A percentile compares a stretch with the other conserved stretches of the same genome.
phyloP scores from a whole-genome alignment of 1,140 invertebrate species.

The Leptoteleia sp. region DNA sequence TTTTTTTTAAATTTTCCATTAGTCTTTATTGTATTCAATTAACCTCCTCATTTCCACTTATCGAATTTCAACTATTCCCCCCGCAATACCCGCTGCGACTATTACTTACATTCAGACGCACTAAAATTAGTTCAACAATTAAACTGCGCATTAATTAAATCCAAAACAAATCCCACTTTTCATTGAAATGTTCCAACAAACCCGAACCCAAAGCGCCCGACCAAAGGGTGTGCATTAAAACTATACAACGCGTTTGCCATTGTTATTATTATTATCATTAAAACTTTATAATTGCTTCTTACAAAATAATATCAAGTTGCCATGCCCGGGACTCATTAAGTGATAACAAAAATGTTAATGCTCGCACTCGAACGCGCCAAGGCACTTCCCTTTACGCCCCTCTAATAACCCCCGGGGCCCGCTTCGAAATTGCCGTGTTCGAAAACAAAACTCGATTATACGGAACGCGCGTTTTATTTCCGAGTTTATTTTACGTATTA shows the following conservation, averaged over 20 bases:
- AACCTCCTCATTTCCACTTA: too few species aligned
- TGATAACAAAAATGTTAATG: constrained; percentile 22
- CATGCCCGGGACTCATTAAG: constrained; percentile 12
- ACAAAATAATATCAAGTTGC: constrained; percentile 3
- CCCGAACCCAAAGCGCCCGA: too few species aligned
- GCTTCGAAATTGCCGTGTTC: constrained; percentile 25
- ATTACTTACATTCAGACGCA: too few species aligned
- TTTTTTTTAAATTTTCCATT: too few species aligned
- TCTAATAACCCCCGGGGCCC: constrained; percentile 8
- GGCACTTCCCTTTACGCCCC: constrained; percentile 8
- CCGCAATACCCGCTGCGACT: too few species aligned
- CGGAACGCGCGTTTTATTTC: constrained; percentile 26
- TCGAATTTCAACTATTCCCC: too few species aligned
- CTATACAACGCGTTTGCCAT: neutral
- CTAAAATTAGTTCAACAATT: too few species aligned
- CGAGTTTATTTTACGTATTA: constrained; percentile 33
- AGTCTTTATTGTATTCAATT: too few species aligned
- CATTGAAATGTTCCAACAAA: too few species aligned
- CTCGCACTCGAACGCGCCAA: neutral
- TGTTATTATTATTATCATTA: neutral
- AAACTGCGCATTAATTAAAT: too few species aligned
- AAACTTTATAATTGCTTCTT: constrained; percentile 11
- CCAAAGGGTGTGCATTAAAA: too few species aligned
- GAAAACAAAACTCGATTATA: constrained; percentile 23
- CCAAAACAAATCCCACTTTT: too few species aligned